phyloP scores from a whole-genome alignment of 2,113 vertebrate genomes.

The Platysternon megacephalum region DNA sequence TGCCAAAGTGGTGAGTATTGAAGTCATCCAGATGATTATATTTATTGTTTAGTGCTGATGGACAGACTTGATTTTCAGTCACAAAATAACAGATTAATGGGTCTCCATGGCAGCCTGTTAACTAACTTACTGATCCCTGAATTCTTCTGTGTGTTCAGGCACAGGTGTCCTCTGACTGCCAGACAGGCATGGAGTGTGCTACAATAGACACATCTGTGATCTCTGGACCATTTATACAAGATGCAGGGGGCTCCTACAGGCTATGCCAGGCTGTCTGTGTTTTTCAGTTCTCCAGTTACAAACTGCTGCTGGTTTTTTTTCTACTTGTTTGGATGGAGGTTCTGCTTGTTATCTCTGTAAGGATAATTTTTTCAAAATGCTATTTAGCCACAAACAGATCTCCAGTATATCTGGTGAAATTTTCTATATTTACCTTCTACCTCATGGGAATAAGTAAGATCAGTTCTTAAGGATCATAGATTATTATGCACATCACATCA shows the following conservation, averaged over 20 bases:
- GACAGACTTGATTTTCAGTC: background rate
- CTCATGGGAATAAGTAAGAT: background rate
- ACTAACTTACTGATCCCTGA: background rate
- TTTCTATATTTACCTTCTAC: background rate
- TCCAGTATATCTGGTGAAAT: background rate
- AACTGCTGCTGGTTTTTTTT: background rate
- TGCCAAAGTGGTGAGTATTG: constrained; percentile 92
- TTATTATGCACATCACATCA: background rate
- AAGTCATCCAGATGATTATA: background rate
- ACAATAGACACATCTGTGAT: background rate
- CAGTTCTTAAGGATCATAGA: background rate
- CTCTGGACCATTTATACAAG: background rate
- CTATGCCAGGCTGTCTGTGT: background rate
- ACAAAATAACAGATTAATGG: background rate
- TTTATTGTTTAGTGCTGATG: background rate
- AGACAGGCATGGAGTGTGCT: background rate
- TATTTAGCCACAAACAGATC: background rate
- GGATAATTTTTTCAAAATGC: background rate
- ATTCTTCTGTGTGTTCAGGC: background rate
- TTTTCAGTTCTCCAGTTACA: background rate
- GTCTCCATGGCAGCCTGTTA: background rate
- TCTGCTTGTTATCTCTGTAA: background rate
- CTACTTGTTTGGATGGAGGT: background rate
- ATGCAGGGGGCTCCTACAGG: background rate
- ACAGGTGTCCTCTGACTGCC: background rate